Percentiles rank a stretch among this genome's conserved stretches.
Evolutionary conservation across 2,888 invertebrate species (phyloP).

Genomic region (Atrina japonica): DNA sequence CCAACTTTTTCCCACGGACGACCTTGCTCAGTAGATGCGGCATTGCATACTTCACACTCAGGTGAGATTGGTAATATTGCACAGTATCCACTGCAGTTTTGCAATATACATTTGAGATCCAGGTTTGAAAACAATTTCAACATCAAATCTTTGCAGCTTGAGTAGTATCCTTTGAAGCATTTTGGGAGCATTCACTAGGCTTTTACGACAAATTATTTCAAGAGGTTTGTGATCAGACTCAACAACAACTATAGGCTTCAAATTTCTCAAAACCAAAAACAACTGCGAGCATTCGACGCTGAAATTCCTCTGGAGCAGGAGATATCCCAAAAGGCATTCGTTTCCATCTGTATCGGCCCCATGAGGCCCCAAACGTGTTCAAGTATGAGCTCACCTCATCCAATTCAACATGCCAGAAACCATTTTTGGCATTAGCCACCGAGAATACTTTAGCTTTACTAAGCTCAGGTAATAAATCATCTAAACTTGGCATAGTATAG

Average conservation of each 20-base stretch:
- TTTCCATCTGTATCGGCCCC: conserved; percentile 52
- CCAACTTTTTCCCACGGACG: conserved; percentile 1
- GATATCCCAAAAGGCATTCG: conserved; percentile 55
- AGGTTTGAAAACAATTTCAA: too few relatives aligned
- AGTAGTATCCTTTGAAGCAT: too few relatives aligned
- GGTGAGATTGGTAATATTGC: background rate
- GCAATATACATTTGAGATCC: too few relatives aligned
- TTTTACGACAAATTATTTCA: background rate
- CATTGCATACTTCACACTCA: background rate
- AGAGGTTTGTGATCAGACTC: conserved; percentile 1
- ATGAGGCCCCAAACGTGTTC: conserved; percentile 54
- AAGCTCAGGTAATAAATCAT: conserved; percentile 53
- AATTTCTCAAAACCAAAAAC: conserved; percentile 5
- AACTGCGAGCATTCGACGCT: conserved; percentile 32
- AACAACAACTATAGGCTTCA: background rate
- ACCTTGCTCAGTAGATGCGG: background rate
- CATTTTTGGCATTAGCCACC: conserved; percentile 45
- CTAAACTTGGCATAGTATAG: conserved; percentile 49
- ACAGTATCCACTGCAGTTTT: background rate
- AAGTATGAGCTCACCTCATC: conserved; percentile 48
- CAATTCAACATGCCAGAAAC: conserved; percentile 50
- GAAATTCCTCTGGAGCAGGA: conserved; percentile 49
- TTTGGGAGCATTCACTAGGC: background rate
- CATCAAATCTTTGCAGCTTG: too few relatives aligned
- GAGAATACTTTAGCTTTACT: conserved; percentile 50